Conservation (phyloP, 2,888 invertebrate genomes). For the Helleia helle region DNA sequence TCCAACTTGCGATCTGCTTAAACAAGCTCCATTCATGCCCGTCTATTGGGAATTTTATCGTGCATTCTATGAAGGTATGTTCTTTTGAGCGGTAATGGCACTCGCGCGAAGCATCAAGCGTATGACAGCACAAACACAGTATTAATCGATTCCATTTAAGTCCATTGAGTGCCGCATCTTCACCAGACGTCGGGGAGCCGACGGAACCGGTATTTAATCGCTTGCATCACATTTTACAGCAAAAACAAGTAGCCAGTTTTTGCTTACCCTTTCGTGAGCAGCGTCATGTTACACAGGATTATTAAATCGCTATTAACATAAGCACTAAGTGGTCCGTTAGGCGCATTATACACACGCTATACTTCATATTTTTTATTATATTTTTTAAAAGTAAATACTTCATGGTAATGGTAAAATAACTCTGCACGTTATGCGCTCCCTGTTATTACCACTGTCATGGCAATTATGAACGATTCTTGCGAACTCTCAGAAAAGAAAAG, state of each 20-base stretch:
- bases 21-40: conserved; percentile 11
- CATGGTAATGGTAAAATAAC: too few species aligned
- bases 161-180: conserved; percentile 46
- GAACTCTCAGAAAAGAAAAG: too few species aligned
- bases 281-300: conserved; percentile 13
- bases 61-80: neutral
- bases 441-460: too few species aligned
- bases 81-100: conserved; percentile 2
- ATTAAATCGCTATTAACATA: conserved; percentile 1
- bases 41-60: conserved; percentile 6
- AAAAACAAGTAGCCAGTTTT: conserved; percentile 29
- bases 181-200: conserved; percentile 64
- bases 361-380: too few species aligned
- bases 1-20: conserved; percentile 28
- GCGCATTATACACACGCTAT: neutral
- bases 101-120: conserved; percentile 6
- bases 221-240: conserved; percentile 44
- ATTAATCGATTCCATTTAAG: conserved; percentile 32
- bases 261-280: conserved; percentile 19
- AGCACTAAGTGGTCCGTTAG: neutral
- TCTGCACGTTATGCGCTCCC: too few species aligned
- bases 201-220: conserved; percentile 53
- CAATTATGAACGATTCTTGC: too few species aligned
- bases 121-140: conserved; percentile 3
- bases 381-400: too few species aligned